These are phyloP conservation scores for Pionites leucogaster DNA, from an alignment of 2,113 vertebrate species.

Conservation along the genomic window DNA sequence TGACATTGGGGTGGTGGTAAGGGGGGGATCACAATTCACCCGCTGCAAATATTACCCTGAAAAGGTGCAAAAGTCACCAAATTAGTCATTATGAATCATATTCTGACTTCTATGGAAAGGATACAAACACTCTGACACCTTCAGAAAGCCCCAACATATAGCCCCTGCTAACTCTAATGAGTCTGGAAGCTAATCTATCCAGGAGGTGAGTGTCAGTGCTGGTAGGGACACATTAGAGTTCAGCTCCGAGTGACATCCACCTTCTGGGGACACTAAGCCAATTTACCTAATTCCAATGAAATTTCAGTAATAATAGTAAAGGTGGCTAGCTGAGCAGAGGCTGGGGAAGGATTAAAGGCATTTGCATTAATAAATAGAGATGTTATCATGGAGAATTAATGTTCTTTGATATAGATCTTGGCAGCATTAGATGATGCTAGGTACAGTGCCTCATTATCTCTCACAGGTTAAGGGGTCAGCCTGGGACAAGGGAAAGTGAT, in stretches of 20 bases:
- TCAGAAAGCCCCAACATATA: not conserved
- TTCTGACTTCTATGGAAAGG: not conserved
- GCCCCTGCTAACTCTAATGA: not conserved
- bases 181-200: not conserved
- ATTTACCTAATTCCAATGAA: conserved; percentile 41
- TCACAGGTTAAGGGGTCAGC: conserved; percentile 48
- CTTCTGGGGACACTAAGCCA: not conserved
- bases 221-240: not conserved
- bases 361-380: conserved; percentile 72
- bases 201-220: not conserved
- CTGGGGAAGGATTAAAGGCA: conserved; percentile 46
- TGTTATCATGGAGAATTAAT: conserved; percentile 64
- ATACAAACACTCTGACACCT: not conserved
- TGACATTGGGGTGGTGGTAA: fast-evolving
- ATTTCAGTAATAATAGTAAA: conserved; percentile 42
- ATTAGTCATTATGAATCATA: not conserved
- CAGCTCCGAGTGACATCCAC: not conserved
- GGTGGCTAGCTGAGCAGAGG: not conserved
- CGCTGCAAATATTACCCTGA: not conserved
- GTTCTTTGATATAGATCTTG: conserved; percentile 62
- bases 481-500: conserved; percentile 59
- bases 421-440: conserved; percentile 41
- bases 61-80: not conserved
- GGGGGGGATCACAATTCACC: not conserved
- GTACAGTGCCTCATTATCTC: conserved; percentile 56